phyloP scores from a whole-genome alignment of 2,797 vertebrate species.

The Merluccius polli region DNA sequence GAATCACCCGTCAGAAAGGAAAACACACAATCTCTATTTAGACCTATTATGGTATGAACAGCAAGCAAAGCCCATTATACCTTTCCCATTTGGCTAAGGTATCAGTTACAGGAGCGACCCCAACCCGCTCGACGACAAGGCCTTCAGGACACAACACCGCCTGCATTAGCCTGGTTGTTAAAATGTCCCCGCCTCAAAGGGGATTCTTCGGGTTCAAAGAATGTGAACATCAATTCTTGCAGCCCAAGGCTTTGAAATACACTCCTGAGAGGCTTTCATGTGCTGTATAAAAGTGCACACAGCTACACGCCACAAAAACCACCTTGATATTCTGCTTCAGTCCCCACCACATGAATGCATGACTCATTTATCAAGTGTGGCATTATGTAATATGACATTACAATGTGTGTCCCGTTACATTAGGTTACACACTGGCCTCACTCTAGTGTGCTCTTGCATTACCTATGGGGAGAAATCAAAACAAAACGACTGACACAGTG shows the following conservation, averaged over 20 bases:
- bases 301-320: not conserved
- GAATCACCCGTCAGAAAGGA: no score
- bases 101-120: not conserved
- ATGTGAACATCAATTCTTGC: not conserved
- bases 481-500: not conserved
- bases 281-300: not conserved
- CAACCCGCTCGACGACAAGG: not conserved
- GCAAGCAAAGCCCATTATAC: not conserved
- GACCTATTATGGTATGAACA: not conserved
- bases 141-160: not conserved
- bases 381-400: not conserved
- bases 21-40: no score
- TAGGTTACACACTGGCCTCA: not conserved
- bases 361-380: not conserved
- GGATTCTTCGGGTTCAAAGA: no score
- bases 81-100: not conserved
- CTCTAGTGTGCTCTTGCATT: not conserved
- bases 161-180: not conserved
- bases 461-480: not conserved
- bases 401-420: not conserved
- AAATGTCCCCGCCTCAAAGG: no score
- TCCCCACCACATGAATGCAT: not conserved
- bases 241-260: not conserved
- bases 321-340: not conserved
- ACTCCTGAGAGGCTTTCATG: not conserved